Base-by-base conservation (phyloP, 1,140 invertebrate species). In the Drosophila simulans region DNA sequence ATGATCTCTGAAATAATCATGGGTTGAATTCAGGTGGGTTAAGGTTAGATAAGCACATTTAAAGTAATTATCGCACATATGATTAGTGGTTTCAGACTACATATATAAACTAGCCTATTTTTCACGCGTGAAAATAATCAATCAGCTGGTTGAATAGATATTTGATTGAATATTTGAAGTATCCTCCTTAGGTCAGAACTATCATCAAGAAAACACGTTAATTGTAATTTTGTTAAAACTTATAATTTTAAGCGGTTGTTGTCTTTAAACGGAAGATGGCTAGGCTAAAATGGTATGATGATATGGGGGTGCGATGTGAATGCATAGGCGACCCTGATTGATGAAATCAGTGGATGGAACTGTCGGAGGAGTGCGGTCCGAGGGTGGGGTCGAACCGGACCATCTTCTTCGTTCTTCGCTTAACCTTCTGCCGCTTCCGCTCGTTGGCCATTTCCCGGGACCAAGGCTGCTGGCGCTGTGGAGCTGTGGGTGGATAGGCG, bases 401-500 rank as follows among this genome's bases (percentile, higher is more conserved):
- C 46, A 68, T 11, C 35, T 43, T 68, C 12, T 46, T 27, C 7
- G 59, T 35, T 2, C 58, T 34, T 0, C 27, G 37, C 15, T 37
- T 42, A 20, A 43, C 7, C 20, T 15, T 35, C 3, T 8, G 40
- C 1, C 60, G 27, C 17, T 52, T 31, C 15, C 20, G n/a, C 11
- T 64, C 45, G 10, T 37, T 65, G 5, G 17, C n/a, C 35, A 37
- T 17, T 34, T 65, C 59, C 31, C 17, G 11, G 12, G 64, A 37
- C 64, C 64, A 68, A 5, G 64, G 64, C 10, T 65, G 37, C 46
- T 17, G 17, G 1, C 60, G 46, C 13, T 76, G 65, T 0, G 22
- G 40, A 20, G 54, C 57, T 0, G 53, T 54, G 1, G 81, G 81
- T 2, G 81, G 55, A 27, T 60, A 60, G 12, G 81, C 66, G 0